Percentiles rank a stretch among this genome's conserved stretches.
These are phyloP conservation scores for Tricholauxania praeusta DNA, from an alignment of 2,888 invertebrate species.

Conservation along the genomic window DNA sequence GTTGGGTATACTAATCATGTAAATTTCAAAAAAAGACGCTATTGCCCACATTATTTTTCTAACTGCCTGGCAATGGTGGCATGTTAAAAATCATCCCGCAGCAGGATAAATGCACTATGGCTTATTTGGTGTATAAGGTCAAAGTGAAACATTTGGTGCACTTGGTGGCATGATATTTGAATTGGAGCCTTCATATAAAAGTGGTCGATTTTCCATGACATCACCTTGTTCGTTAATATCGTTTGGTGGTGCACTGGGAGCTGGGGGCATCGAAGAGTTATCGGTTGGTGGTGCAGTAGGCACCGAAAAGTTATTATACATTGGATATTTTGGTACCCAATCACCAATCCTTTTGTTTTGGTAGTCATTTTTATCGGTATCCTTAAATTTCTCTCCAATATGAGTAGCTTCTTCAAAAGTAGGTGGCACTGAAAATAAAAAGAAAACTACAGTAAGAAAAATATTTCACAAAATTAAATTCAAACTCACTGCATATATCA, in stretches of 20 bases:
- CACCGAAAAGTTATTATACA: constrained; percentile 49
- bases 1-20: too few relatives aligned
- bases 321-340: constrained; percentile 50
- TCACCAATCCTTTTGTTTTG: too few relatives aligned
- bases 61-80: too few relatives aligned
- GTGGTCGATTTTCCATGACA: neutral
- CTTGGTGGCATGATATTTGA: neutral
- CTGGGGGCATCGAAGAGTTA: constrained; percentile 44
- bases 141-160: neutral
- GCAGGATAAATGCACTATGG: neutral
- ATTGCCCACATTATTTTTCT: too few relatives aligned
- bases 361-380: too few relatives aligned
- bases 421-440: constrained; percentile 48
- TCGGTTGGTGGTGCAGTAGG: too few relatives aligned
- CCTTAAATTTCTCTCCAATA: too few relatives aligned
- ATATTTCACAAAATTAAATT: neutral
- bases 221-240: neutral
- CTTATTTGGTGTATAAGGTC: neutral
- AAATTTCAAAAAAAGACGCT: too few relatives aligned
- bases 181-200: neutral
- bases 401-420: constrained; percentile 51
- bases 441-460: neutral
- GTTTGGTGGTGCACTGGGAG: neutral
- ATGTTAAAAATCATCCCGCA: too few relatives aligned
- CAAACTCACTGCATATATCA: too few relatives aligned